A percentile compares a stretch with the other conserved stretches of the same genome.
Conservation (phyloP, 2,888 invertebrate species). For the Lumbricus terrestris region DNA sequence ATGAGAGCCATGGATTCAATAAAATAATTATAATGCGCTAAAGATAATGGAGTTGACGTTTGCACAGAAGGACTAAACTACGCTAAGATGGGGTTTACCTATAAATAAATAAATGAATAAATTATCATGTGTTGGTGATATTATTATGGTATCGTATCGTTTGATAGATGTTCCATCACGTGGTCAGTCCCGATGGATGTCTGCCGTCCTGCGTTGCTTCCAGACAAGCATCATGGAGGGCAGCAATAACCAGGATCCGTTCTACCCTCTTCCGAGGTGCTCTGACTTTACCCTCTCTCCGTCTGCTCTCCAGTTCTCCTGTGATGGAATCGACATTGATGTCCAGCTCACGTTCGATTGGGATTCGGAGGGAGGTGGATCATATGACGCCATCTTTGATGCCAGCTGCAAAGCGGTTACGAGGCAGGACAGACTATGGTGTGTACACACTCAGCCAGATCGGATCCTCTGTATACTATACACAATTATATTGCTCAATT, state of each 20-base stretch:
- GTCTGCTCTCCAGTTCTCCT: slow-evolving; percentile 37
- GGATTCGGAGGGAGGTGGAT: slow-evolving; percentile 33
- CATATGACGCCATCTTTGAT: slow-evolving; percentile 31
- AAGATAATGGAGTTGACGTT: too few relatives aligned
- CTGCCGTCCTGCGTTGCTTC: slow-evolving; percentile 36
- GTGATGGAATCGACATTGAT: slow-evolving; percentile 39
- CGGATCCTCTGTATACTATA: neutral
- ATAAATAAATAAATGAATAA: too few relatives aligned
- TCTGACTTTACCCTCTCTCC: slow-evolving; percentile 33
- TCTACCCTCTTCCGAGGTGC: slow-evolving; percentile 37
- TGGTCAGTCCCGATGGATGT: slow-evolving; percentile 37
- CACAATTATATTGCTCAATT: neutral
- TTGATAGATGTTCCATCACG: slow-evolving; percentile 37
- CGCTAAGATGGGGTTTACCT: too few relatives aligned
- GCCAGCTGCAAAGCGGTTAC: slow-evolving; percentile 32
- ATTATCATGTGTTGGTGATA: too few relatives aligned
- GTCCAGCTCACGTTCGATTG: slow-evolving; percentile 37
- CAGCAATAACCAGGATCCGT: slow-evolving; percentile 34
- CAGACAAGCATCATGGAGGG: slow-evolving; percentile 25
- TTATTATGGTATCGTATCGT: neutral
- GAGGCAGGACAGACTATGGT: slow-evolving; percentile 30
- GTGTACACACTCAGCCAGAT: too few relatives aligned
- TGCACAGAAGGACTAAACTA: too few relatives aligned
- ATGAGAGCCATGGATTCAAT: too few relatives aligned
- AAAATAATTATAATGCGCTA: too few relatives aligned